These are phyloP conservation scores for Triplophysa bombifrons DNA, from an alignment of 2,797 vertebrate genomes.

Conservation along the genomic window DNA sequence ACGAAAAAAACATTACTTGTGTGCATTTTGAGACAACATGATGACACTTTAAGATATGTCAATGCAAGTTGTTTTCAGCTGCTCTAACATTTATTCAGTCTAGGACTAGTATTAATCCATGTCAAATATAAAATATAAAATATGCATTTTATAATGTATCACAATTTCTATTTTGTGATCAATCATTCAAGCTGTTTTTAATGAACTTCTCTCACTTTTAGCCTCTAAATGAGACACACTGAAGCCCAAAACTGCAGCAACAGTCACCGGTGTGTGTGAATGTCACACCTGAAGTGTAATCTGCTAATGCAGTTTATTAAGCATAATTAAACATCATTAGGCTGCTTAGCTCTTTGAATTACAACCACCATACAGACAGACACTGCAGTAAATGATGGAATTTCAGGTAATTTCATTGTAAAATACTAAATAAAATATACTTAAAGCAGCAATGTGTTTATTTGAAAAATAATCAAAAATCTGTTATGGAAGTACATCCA, in stretches of 20 bases:
- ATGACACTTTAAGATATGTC: no score
- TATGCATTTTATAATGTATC: neutral
- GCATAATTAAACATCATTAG: conserved; percentile 66
- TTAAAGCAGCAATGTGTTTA: no score
- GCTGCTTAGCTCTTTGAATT: conserved; percentile 49
- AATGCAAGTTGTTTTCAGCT: no score
- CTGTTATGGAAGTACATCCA: no score
- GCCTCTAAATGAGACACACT: conserved; percentile 21
- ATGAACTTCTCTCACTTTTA: neutral
- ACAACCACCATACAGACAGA: conserved; percentile 20
- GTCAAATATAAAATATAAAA: no score
- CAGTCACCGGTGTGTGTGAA: conserved; percentile 56
- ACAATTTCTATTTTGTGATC: neutral
- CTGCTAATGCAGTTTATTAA: conserved; percentile 67
- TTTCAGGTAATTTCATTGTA: no score
- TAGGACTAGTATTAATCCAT: no score
- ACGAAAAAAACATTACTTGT: no score
- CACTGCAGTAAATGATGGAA: neutral
- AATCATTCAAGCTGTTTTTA: neutral
- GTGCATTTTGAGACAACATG: no score
- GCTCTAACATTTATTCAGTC: no score
- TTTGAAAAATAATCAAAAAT: no score
- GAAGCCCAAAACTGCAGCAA: conserved; percentile 56
- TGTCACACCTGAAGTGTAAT: conserved; percentile 72
- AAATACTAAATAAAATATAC: no score